Evolutionary conservation across 2,888 invertebrate species (phyloP), one percentile per base, ranked within the genome.

Genomic region (Phorcus lineatus): DNA sequence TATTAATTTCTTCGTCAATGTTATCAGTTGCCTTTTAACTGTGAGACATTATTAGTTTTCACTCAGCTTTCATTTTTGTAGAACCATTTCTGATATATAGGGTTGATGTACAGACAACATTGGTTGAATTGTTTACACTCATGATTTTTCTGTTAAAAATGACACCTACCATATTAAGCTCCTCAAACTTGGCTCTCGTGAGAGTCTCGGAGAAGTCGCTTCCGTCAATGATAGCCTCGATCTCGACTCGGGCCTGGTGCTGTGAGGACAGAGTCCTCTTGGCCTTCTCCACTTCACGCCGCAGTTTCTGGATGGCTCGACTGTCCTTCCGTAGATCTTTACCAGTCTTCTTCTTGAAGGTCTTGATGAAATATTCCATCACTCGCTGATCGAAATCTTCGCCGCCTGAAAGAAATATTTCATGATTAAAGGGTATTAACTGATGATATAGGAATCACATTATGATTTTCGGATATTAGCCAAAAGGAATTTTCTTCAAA

Each of bases 301-400:
- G 96, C 90, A 99, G 95, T 93, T 98, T 98, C 94, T 98, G 98
- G 3, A 98, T 97, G 83, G 98, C 98, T 83, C 98, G 95, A 94
- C 97, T 93, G 93, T 98, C 97, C 93, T 96, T 97, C 87, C 98
- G 95, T 93, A 98, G 97, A 92, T 99, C 98, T 94, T 98, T 98
- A 93, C 98, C 97, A 95, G 97, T 97, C 96, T 98, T 98, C 95
- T 98, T 98, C 95, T 99, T 98, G 95, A 98, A 97, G 92, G 98
- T 94, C 94, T 99, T 99, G 93, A 98, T 97, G 95, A 99, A 99
- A 94, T 99, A 98, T 91, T 99, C 98, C 97, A 99, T 98, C 7
- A 99, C 98, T 87, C 98, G 95, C 94, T 98, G 98, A 94, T 99
- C 98, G 93, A 99, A 99, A 95, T 99, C 99, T 94, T 99, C 99